Base-by-base conservation (phyloP, 2,113 vertebrate genomes). In the Pseudorectes ferrugineus region DNA sequence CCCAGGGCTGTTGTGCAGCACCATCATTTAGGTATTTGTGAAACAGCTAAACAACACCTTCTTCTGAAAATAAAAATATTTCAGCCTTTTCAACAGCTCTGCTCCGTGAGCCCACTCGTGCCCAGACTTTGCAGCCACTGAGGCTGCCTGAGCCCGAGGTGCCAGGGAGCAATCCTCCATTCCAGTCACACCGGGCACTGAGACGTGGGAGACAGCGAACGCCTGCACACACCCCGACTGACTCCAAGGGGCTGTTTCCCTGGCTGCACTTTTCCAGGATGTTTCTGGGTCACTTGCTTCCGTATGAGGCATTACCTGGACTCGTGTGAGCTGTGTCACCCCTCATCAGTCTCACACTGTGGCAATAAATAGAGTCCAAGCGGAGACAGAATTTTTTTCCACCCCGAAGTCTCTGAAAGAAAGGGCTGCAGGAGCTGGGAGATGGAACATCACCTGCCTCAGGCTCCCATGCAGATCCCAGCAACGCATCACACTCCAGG, bases 211-310 rank as follows among this genome's bases (percentile, higher is more conserved):
- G 68, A 55, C 66, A 87, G 89, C 3, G 3, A 51, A 51, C 0
- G 40, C 36, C 59, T 75, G 59, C 33, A 21, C 70, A 84, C 73
- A 15, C 67, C 71, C 73, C 0, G 14, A 4, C 71, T 52, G 40
- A 73, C 65, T 96, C 80, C 92, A 63, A 71, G 72, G 48, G 63
- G 87, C 72, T 46, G 16, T 80, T 92, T 59, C 89, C 89, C 82
- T 46, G 61, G 88, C 93, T 97, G 94, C 82, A 88, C 93, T 95
- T 97, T 96, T 96, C 82, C 96, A 92, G 93, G 87, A 89, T 73
- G 74, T 94, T 96, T 95, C 95, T 94, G 95, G 96, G 93, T 96
- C 94, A 95, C 85, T 97, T 96, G 87, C 24, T 93, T 65, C 85
- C 14, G 8, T 95, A 94, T 73, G 78, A 97, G 81, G 94, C 96